These are phyloP conservation scores for Agelastica alni DNA, from an alignment of 2,888 invertebrate genomes.

Conservation along the genomic window DNA sequence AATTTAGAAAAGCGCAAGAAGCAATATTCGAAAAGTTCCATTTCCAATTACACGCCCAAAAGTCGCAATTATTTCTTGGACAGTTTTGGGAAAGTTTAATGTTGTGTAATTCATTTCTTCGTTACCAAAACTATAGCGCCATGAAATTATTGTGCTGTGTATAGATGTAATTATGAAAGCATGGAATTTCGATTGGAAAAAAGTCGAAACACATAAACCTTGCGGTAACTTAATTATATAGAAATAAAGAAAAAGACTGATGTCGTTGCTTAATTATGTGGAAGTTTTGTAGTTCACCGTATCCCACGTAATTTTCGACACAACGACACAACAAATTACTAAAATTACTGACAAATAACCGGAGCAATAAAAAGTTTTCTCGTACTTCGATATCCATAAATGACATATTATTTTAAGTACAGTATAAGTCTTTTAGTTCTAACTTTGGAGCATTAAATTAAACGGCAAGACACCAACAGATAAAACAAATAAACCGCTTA, in stretches of 20 bases:
- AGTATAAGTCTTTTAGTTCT: too few relatives aligned
- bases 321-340: too few relatives aligned
- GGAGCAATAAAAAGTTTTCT: too few relatives aligned
- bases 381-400: too few relatives aligned
- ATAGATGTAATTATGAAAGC: constrained; percentile 4
- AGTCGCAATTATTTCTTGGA: constrained; percentile 55
- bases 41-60: constrained; percentile 52
- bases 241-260: background rate
- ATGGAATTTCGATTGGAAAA: background rate
- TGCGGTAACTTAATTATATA: background rate
- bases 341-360: too few relatives aligned
- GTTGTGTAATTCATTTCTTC: constrained; percentile 52
- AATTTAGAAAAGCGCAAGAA: constrained; percentile 15
- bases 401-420: too few relatives aligned
- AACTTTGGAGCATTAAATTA: too few relatives aligned
- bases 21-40: constrained; percentile 21
- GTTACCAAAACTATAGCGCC: constrained; percentile 36
- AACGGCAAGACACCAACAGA: too few relatives aligned
- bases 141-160: constrained; percentile 9
- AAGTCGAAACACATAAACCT: background rate
- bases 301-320: too few relatives aligned
- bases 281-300: too few relatives aligned
- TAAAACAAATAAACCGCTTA: too few relatives aligned
- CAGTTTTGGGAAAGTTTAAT: constrained; percentile 53
- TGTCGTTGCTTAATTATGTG: too few relatives aligned